These are phyloP conservation scores for Slavum lentiscoides DNA, from an alignment of 2,888 invertebrate species.

Conservation along the genomic window DNA sequence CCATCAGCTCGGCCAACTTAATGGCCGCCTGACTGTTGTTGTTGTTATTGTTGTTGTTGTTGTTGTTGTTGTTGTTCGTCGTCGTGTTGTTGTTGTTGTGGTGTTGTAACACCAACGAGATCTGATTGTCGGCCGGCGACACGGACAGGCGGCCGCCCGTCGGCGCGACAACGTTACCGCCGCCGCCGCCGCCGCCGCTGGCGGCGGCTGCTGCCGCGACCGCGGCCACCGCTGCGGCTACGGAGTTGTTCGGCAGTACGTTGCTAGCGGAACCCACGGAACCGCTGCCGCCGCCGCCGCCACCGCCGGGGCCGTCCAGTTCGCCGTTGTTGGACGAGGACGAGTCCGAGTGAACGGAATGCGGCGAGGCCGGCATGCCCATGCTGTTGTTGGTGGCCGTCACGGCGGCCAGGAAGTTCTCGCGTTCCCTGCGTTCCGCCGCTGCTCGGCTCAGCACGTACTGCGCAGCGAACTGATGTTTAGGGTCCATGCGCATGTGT, in stretches of 20 bases:
- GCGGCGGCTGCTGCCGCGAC: conserved; percentile 59
- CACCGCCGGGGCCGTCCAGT: conserved; percentile 59
- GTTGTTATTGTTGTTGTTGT: conserved; percentile 67
- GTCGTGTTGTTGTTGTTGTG: conserved; percentile 69
- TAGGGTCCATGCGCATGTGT: conserved; percentile 95
- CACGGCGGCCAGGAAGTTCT: conserved; percentile 70
- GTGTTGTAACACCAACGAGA: conserved; percentile 60
- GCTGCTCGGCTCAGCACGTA: conserved; percentile 89
- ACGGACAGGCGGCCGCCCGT: conserved; percentile 50
- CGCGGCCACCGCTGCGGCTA: conserved; percentile 24
- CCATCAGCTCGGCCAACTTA: conserved; percentile 58
- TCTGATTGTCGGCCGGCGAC: conserved; percentile 41
- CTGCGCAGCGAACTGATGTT: conserved; percentile 93
- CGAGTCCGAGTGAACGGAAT: conserved; percentile 84
- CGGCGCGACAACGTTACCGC: conserved; percentile 28
- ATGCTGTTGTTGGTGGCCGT: conserved; percentile 69
- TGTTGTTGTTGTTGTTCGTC: conserved; percentile 66
- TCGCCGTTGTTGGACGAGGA: conserved; percentile 74
- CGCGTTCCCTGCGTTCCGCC: conserved; percentile 84
- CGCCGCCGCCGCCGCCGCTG: conserved; percentile 59
- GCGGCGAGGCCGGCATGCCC: conserved; percentile 69
- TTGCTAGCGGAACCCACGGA: conserved; percentile 52
- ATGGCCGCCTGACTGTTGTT: conserved; percentile 64
- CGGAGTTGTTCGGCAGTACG: conserved; percentile 39
- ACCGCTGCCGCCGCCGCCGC: conserved; percentile 37